phyloP scores from a whole-genome alignment of 2,797 vertebrate genomes.

The Anas georgica region DNA sequence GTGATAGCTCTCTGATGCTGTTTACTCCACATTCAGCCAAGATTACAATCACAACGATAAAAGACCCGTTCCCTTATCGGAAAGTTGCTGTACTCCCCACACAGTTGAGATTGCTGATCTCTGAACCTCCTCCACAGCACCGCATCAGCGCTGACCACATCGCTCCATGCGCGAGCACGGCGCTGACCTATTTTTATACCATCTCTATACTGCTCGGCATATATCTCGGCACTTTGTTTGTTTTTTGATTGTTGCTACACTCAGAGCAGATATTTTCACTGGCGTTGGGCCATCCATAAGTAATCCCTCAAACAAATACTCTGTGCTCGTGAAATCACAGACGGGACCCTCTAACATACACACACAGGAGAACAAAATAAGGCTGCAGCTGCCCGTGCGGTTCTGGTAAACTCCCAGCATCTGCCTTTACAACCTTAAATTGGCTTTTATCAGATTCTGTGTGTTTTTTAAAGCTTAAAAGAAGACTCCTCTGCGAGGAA shows the following conservation, averaged over 20 bases:
- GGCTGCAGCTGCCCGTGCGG: not conserved
- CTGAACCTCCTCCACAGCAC: not conserved
- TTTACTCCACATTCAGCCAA: not conserved
- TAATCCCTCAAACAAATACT: constrained; percentile 39
- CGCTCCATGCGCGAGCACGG: not conserved
- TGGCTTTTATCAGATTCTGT: not conserved
- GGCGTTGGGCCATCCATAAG: constrained; percentile 29
- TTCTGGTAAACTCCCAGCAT: constrained; percentile 1
- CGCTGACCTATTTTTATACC: not conserved
- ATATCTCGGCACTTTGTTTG: not conserved
- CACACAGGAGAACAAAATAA: constrained; percentile 7
- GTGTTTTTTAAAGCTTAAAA: not conserved
- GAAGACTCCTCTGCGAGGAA: not conserved
- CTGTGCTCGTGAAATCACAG: not conserved
- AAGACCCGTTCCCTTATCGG: not conserved
- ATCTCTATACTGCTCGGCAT: not conserved
- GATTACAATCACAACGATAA: not conserved
- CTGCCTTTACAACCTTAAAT: not conserved
- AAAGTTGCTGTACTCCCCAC: not conserved
- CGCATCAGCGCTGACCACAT: accelerated
- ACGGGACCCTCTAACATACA: not conserved
- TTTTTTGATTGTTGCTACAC: constrained; percentile 35
- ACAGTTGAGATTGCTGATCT: not conserved
- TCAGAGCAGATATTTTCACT: constrained; percentile 38
- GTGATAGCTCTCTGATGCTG: not conserved